Base-by-base conservation (phyloP, 1,140 invertebrate species). In the Argopecten irradians region DNA sequence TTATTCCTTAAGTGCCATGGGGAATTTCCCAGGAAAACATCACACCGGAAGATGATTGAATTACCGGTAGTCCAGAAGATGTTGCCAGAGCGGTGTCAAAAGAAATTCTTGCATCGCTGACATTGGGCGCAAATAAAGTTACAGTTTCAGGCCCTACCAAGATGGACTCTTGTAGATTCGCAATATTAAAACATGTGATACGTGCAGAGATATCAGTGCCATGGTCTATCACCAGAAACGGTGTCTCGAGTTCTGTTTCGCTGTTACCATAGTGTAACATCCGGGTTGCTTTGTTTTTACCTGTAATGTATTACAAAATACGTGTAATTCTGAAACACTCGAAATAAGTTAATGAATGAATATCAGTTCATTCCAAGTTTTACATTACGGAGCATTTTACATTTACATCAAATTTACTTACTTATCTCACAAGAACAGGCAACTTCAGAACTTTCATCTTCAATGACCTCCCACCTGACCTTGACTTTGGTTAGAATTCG, bases 371-470 rank as follows among this genome's bases (percentile, higher is more conserved):
- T n/a, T n/a, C n/a, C n/a, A n/a, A n/a, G n/a, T n/a, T n/a, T n/a
- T n/a, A n/a, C n/a, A n/a, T 33, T 14, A 43, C 8, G 16, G 35
- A 83, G n/a, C 19, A 13, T 34, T n/a, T n/a, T n/a, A n/a, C n/a
- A n/a, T n/a, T n/a, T n/a, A n/a, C n/a, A n/a, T n/a, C n/a, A n/a
- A n/a, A 22, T 22, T 33, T 35, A 71, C 82, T 89, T 85, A 90
- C 90, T n/a, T 22, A 86, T 43, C 11, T 83, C 83, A 86, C 89
- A 90, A 11, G 71, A 84, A 86, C 91, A 91, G n/a, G 11, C 16
- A 8, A 34, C 34, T 19, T 88, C 39, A n/a, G 19, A 83, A 88
- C 90, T 92, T 84, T 92, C 90, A 1, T 85, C 36, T 34, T 92
- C 91, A 16, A 43, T 34, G 11, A 71, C 82, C 14, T 82, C 34